Conservation (phyloP, 2,797 vertebrate species). For the Heliangelus exortis region DNA sequence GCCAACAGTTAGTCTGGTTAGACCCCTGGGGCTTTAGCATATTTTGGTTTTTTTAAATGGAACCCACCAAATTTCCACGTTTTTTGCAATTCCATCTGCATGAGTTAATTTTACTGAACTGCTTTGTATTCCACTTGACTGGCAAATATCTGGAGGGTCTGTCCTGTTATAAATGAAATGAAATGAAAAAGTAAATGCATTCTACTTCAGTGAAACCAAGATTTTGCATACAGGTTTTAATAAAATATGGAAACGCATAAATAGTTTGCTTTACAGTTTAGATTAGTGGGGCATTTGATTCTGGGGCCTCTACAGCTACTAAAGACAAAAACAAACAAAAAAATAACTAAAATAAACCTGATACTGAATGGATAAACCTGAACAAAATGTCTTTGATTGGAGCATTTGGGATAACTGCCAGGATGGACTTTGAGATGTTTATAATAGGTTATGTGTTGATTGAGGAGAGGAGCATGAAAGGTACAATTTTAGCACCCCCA, state of each 20-base stretch:
- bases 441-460: slow-evolving; percentile 70
- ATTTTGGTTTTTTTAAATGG: neutral
- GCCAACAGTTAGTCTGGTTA: too few species aligned
- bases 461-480: slow-evolving; percentile 64
- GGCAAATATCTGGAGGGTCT: slow-evolving; percentile 9
- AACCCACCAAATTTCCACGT: neutral
- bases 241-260: slow-evolving; percentile 3
- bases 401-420: slow-evolving; percentile 67
- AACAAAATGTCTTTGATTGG: slow-evolving; percentile 75
- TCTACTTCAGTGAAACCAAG: neutral
- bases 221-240: neutral
- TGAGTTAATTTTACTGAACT: slow-evolving; percentile 1
- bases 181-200: neutral
- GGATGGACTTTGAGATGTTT: slow-evolving; percentile 66
- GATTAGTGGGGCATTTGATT: neutral
- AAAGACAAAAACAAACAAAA: slow-evolving; percentile 61
- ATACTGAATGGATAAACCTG: slow-evolving; percentile 61
- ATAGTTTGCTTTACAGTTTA: slow-evolving; percentile 31
- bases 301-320: slow-evolving; percentile 28
- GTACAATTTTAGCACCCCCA: slow-evolving; percentile 40
- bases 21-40: too few species aligned
- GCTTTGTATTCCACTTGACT: neutral
- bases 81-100: slow-evolving; percentile 8
- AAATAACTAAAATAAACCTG: slow-evolving; percentile 57
- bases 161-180: neutral